phyloP scores from a whole-genome alignment of 2,888 invertebrate genomes.

The Timema podura region DNA sequence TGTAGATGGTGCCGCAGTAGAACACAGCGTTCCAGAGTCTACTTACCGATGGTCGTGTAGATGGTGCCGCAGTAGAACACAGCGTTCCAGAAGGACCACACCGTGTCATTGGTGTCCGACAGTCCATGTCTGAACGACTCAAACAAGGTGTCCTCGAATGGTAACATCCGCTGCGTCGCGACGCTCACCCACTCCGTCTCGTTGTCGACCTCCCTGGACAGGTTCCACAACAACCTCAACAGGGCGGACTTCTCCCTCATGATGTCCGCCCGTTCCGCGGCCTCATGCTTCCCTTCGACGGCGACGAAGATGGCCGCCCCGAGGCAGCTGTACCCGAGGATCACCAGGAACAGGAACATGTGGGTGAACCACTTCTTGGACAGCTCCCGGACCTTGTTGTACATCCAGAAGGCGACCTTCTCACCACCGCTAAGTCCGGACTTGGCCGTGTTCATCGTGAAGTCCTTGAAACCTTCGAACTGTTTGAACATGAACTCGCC shows the following conservation, averaged over 20 bases:
- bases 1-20: conserved; percentile 82
- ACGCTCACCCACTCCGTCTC: conserved; percentile 49
- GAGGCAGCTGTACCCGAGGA: conserved; percentile 72
- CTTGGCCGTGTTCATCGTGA: conserved; percentile 67
- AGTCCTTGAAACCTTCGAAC: conserved; percentile 70
- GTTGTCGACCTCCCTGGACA: conserved; percentile 42
- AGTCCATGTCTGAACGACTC: conserved; percentile 44
- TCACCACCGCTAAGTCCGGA: conserved; percentile 80
- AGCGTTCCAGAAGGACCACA: conserved; percentile 82
- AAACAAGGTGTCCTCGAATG: conserved; percentile 54
- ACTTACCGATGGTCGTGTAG: conserved; percentile 83
- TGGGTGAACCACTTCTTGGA: conserved; percentile 87
- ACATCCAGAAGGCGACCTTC: conserved; percentile 74
- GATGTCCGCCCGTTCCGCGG: conserved; percentile 32
- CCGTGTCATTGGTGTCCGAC: conserved; percentile 45
- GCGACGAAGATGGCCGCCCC: conserved; percentile 77
- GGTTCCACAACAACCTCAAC: conserved; percentile 38
- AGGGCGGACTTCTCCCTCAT: conserved; percentile 35
- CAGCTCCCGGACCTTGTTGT: conserved; percentile 66
- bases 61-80: conserved; percentile 85
- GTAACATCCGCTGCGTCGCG: conserved; percentile 47
- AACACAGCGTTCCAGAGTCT: conserved; percentile 72
- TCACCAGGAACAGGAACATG: conserved; percentile 73
- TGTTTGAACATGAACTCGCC: conserved; percentile 77
- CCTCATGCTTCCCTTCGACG: conserved; percentile 64